phyloP scores from a whole-genome alignment of 1,140 invertebrate species.

The Drosophila sechellia region DNA sequence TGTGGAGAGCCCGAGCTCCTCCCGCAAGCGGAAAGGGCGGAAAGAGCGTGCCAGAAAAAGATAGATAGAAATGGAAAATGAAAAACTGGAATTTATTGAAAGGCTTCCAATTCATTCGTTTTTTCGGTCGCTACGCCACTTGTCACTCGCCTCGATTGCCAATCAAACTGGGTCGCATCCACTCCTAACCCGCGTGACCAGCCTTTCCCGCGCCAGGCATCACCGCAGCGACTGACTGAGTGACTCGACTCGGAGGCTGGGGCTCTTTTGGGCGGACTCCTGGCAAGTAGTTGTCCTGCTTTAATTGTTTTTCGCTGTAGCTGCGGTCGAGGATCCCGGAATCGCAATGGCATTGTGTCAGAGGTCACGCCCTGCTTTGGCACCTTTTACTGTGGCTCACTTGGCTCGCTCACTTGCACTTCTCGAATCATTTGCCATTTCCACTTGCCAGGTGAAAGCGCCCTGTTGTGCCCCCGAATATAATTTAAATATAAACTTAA shows the following conservation, averaged over 20 bases:
- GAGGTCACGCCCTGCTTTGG: slow-evolving; percentile 2
- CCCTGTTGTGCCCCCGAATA: background rate
- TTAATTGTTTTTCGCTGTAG: slow-evolving; percentile 77
- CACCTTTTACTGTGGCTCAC: background rate
- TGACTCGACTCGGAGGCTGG: slow-evolving; percentile 5
- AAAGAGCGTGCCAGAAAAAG: background rate
- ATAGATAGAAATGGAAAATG: background rate
- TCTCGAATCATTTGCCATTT: background rate
- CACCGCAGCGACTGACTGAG: background rate
- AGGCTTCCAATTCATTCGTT: slow-evolving; percentile 20
- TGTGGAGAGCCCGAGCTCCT: background rate
- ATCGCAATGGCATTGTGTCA: slow-evolving; percentile 11
- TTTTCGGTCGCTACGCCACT: slow-evolving; percentile 11
- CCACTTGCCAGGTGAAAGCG: slow-evolving; percentile 36
- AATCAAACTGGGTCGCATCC: slow-evolving; percentile 17
- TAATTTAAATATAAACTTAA: slow-evolving; percentile 65
- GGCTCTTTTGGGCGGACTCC: slow-evolving; percentile 1
- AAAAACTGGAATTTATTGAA: slow-evolving; percentile 8
- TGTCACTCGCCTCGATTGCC: slow-evolving; percentile 39
- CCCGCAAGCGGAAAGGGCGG: too few species aligned
- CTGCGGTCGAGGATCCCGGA: slow-evolving; percentile 42
- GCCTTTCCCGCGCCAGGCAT: background rate
- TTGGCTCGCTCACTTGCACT: background rate
- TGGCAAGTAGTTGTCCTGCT: slow-evolving; percentile 48
- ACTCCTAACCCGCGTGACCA: background rate